Percentiles rank a stretch among this genome's conserved stretches.
phyloP scores from a whole-genome alignment of 2,113 vertebrate species.

The Colinus virginianus region DNA sequence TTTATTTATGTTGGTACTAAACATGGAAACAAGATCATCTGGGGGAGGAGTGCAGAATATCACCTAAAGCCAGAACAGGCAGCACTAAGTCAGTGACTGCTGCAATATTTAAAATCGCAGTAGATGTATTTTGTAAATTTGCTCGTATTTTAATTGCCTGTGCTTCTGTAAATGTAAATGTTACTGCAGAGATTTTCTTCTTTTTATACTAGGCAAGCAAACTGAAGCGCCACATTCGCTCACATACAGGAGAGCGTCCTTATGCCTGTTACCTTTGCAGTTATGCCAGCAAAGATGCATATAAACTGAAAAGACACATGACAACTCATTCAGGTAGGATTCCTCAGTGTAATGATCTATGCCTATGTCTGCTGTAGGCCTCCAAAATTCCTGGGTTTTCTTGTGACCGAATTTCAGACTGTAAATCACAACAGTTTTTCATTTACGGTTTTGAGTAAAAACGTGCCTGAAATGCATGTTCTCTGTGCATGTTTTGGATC shows the following conservation, averaged over 20 bases:
- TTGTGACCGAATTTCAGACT: background rate
- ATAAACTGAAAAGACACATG: conserved; percentile 79
- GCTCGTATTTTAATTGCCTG: background rate
- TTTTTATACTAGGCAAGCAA: conserved; percentile 71
- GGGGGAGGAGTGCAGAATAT: background rate
- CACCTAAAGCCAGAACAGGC: background rate
- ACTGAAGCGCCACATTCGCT: conserved; percentile 71
- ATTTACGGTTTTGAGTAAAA: background rate
- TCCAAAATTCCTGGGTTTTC: background rate
- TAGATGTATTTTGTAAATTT: background rate
- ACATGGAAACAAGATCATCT: background rate
- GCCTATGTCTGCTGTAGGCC: background rate
- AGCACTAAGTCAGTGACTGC: background rate
- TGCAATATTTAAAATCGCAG: background rate
- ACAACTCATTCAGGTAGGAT: conserved; percentile 75
- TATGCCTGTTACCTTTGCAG: conserved; percentile 72
- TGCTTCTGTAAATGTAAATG: too few species aligned
- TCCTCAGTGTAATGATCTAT: background rate
- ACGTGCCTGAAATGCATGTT: fast-evolving
- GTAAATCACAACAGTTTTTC: background rate
- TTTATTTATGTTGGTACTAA: background rate
- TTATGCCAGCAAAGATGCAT: conserved; percentile 76
- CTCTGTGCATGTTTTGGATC: background rate
- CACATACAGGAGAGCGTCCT: conserved; percentile 75
- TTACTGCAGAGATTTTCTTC: background rate